phyloP scores from a whole-genome alignment of 2,113 vertebrate genomes.

The Tragelaphus strepsiceros region DNA sequence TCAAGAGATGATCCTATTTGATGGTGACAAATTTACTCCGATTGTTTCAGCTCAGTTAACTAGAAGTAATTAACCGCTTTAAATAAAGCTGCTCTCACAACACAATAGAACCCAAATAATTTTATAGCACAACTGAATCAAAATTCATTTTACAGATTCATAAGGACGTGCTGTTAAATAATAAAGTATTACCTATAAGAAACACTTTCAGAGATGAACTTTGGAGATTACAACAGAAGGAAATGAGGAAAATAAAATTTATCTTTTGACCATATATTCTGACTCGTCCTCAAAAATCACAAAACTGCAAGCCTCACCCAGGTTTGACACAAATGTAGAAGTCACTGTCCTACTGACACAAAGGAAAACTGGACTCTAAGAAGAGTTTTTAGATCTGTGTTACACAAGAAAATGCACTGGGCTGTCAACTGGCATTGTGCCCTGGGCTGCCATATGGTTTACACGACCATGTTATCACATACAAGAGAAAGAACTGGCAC shows the following conservation, averaged over 20 bases:
- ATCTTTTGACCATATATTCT: not conserved
- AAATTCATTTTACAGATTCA: not conserved
- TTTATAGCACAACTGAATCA: not conserved
- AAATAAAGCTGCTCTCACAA: conserved; percentile 13
- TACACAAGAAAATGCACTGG: not conserved
- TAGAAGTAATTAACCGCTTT: not conserved
- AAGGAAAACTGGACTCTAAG: not conserved
- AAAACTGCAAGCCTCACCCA: not conserved
- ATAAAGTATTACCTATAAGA: not conserved
- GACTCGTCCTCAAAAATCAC: not conserved
- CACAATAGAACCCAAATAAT: not conserved
- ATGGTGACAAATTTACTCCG: not conserved
- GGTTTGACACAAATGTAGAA: not conserved
- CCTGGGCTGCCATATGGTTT: not conserved
- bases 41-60: not conserved
- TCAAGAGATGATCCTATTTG: not conserved
- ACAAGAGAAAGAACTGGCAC: not conserved
- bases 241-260: not conserved
- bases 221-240: not conserved
- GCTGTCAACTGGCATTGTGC: not conserved
- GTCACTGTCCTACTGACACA: not conserved
- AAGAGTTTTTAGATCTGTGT: not conserved
- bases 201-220: not conserved
- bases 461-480: not conserved
- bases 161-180: not conserved